phyloP scores from a whole-genome alignment of 2,888 invertebrate species.

The Drosophila percnosoma region DNA sequence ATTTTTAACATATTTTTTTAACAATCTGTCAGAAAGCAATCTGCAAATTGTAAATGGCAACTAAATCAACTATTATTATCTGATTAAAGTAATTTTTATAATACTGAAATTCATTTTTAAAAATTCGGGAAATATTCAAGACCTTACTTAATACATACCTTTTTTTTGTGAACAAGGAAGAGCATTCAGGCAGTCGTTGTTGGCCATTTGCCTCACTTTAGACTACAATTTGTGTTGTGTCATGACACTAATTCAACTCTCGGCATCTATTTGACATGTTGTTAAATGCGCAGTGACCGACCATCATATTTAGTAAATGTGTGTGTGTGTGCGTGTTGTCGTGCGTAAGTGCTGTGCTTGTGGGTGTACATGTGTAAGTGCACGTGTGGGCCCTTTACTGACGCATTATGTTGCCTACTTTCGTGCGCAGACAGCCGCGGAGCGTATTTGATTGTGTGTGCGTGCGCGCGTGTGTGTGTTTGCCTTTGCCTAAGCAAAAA shows the following conservation, averaged over 20 bases:
- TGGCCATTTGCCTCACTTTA: not conserved
- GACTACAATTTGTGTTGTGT: slow-evolving; percentile 27
- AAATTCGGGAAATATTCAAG: no score
- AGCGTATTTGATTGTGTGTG: not conserved
- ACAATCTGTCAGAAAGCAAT: not conserved
- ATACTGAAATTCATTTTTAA: not conserved
- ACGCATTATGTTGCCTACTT: slow-evolving; percentile 66
- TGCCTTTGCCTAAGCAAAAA: slow-evolving; percentile 37
- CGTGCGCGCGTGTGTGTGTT: slow-evolving; percentile 22
- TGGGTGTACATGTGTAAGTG: not conserved
- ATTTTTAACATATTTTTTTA: no score
- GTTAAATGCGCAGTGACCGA: slow-evolving; percentile 67
- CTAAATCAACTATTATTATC: not conserved
- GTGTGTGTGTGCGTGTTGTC: not conserved
- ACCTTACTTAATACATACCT: not conserved
- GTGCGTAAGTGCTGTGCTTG: not conserved
- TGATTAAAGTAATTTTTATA: not conserved
- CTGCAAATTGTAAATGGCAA: not conserved
- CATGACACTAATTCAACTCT: slow-evolving; percentile 32
- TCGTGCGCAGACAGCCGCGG: slow-evolving; percentile 52
- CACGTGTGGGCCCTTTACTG: slow-evolving; percentile 40
- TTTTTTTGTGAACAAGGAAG: not conserved
- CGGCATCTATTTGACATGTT: slow-evolving; percentile 56
- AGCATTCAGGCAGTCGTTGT: slow-evolving; percentile 7
- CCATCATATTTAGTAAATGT: slow-evolving; percentile 1